phyloP scores from a whole-genome alignment of 2,888 invertebrate species.

The Artemia sp. region DNA sequence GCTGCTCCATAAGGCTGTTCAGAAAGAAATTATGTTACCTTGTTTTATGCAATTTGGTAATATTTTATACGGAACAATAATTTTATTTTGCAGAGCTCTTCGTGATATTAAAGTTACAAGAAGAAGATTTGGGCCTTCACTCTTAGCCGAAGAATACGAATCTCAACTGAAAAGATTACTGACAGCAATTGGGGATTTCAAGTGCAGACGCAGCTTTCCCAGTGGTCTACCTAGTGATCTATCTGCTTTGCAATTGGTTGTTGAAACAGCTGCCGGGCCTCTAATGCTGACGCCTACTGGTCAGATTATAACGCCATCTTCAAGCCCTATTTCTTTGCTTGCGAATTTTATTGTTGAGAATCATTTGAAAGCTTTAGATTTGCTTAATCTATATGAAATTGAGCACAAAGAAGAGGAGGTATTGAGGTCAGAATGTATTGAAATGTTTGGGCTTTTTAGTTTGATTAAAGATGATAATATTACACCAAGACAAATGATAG shows the following conservation, averaged over 20 bases:
- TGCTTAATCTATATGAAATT: conserved; percentile 54
- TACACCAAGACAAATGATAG: conserved; percentile 72
- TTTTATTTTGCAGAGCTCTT: conserved; percentile 42
- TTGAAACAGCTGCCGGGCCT: conserved; percentile 82
- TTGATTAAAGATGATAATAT: conserved; percentile 77
- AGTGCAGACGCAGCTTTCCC: conserved; percentile 48
- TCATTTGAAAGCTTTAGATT: conserved; percentile 51
- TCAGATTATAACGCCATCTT: conserved; percentile 77
- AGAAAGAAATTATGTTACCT: too few species aligned
- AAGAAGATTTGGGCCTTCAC: conserved; percentile 76
- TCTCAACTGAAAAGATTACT: conserved; percentile 62
- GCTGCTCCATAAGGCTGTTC: too few species aligned
- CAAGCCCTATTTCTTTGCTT: conserved; percentile 69
- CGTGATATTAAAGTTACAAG: conserved; percentile 64
- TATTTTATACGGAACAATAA: too few species aligned
- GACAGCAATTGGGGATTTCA: conserved; percentile 62
- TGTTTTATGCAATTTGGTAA: too few species aligned
- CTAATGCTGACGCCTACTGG: conserved; percentile 83
- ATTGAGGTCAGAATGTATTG: conserved; percentile 45
- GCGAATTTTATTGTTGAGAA: conserved; percentile 64
- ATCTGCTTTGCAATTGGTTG: conserved; percentile 58
- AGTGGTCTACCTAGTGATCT: conserved; percentile 52
- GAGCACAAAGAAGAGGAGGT: conserved; percentile 63
- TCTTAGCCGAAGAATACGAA: conserved; percentile 70
- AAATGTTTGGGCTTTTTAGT: conserved; percentile 48